Evolutionary conservation across 2,113 vertebrate genomes (phyloP).

Genomic region (Periophthalmodon schlosseri): DNA sequence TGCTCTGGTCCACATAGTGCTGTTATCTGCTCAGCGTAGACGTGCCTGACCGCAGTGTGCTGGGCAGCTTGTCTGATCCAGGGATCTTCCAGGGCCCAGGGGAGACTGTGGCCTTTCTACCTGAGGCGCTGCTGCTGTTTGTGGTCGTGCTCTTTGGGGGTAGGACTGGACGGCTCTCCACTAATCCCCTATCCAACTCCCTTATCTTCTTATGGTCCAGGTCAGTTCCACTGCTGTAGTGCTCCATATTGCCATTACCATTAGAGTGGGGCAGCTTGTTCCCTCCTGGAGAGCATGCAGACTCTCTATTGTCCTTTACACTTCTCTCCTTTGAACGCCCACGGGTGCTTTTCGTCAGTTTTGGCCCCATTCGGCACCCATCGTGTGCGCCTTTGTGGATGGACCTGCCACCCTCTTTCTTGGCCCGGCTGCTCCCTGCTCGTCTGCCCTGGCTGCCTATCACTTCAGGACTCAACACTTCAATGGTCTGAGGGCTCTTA

Average conservation of each 20-base stretch:
- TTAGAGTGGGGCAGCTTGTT: slow-evolving; percentile 68
- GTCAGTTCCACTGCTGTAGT: slow-evolving; percentile 69
- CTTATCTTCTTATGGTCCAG: slow-evolving; percentile 77
- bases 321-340: slow-evolving; percentile 81
- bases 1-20: slow-evolving; percentile 19
- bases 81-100: slow-evolving; percentile 98
- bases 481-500: slow-evolving; percentile 83
- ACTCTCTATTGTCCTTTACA: slow-evolving; percentile 69
- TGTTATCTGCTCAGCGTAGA: slow-evolving; percentile 92
- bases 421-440: slow-evolving; percentile 77
- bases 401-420: slow-evolving; percentile 84
- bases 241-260: slow-evolving; percentile 69
- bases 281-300: slow-evolving; percentile 64
- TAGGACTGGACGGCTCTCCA: slow-evolving; percentile 78
- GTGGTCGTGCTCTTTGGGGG: slow-evolving; percentile 72
- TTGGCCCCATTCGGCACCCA: slow-evolving; percentile 71
- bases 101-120: slow-evolving; percentile 88
- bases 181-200: slow-evolving; percentile 73
- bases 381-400: slow-evolving; percentile 74
- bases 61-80: slow-evolving; percentile 91
- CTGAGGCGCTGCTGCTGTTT: slow-evolving; percentile 70
- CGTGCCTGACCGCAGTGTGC: slow-evolving; percentile 85
- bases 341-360: slow-evolving; percentile 76
- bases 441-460: slow-evolving; percentile 73
- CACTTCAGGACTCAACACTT: slow-evolving; percentile 79